phyloP scores from a whole-genome alignment of 92 coral and sea anemone species.

The Siderastrea radians region DNA sequence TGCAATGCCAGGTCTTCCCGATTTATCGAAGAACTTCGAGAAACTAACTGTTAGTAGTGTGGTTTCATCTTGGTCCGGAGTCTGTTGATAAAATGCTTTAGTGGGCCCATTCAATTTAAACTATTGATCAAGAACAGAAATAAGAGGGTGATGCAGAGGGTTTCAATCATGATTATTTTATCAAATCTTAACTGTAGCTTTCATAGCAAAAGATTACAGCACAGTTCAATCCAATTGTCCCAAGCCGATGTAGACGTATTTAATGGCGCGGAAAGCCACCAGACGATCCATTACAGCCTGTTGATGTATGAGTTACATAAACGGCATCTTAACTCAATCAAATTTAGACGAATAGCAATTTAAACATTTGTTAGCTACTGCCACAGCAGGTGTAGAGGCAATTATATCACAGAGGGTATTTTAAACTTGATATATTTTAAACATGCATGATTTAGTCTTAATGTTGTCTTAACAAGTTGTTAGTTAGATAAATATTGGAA shows the following conservation, averaged over 20 bases:
- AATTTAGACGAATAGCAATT: not conserved
- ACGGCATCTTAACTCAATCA: not conserved
- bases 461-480: not conserved
- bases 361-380: not conserved
- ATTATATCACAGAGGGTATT: not conserved
- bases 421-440: not conserved
- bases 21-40: constrained; percentile 2
- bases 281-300: not conserved
- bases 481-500: not conserved
- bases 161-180: not conserved
- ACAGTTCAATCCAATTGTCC: not conserved
- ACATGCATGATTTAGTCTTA: not conserved
- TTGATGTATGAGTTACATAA: too few relatives aligned
- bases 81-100: too few relatives aligned
- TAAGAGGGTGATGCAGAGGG: not conserved
- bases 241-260: not conserved
- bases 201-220: too few relatives aligned
- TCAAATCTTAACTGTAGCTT: not conserved
- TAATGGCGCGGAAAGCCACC: not conserved
- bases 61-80: not conserved
- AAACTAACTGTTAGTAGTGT: constrained; percentile 8
- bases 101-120: not conserved
- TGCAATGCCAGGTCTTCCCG: not conserved
- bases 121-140: not conserved
- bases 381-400: too few relatives aligned